Conservation (phyloP, 2,113 vertebrate genomes). For the Alosa alosa region DNA sequence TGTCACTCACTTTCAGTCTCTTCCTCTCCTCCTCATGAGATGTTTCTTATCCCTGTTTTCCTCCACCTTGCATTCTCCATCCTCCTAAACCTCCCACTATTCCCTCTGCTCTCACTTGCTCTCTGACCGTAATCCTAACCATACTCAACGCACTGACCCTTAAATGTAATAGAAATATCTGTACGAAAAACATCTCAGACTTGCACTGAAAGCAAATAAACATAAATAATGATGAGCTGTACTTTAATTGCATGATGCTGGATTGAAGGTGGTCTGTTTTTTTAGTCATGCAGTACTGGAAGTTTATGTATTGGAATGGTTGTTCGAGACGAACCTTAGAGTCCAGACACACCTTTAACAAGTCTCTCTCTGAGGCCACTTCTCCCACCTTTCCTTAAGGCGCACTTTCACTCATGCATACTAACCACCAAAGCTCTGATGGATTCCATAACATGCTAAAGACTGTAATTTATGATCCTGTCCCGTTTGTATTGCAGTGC, state of each 20-base stretch:
- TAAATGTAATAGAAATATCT: background rate
- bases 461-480: slow-evolving; percentile 49
- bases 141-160: background rate
- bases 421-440: background rate
- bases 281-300: background rate
- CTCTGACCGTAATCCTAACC: background rate
- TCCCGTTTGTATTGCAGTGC: slow-evolving; percentile 79
- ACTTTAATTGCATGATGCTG: background rate
- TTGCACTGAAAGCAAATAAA: background rate
- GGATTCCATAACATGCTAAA: slow-evolving; percentile 25
- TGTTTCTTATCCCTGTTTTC: background rate
- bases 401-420: background rate
- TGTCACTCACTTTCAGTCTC: background rate
- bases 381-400: background rate
- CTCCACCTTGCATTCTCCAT: background rate
- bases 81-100: background rate
- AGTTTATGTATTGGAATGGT: background rate
- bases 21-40: background rate
- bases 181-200: background rate
- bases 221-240: background rate
- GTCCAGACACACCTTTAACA: background rate
- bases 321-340: background rate
- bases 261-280: background rate
- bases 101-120: background rate
- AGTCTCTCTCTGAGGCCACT: background rate